Conservation (phyloP, 2,888 invertebrate genomes). For the Brenthis daphne region DNA sequence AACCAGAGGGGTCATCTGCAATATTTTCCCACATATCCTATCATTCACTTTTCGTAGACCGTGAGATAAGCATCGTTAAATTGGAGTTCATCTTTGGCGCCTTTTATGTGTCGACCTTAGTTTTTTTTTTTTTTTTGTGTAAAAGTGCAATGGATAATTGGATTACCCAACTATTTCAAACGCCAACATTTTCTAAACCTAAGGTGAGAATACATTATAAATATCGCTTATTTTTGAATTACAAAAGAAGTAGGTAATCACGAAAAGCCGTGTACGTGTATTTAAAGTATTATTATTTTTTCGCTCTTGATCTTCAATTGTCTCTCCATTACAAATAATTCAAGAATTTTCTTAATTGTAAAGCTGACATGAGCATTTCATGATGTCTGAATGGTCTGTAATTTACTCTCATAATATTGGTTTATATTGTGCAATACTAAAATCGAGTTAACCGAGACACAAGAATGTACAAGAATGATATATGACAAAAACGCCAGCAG, state of each 20-base stretch:
- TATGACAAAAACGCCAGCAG: slow-evolving; percentile 70
- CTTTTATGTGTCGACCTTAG: slow-evolving; percentile 17
- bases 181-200: slow-evolving; percentile 64
- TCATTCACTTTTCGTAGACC: slow-evolving; percentile 65
- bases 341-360: too few relatives aligned
- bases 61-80: slow-evolving; percentile 62
- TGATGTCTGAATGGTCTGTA: background rate
- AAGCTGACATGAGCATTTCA: background rate
- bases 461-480: slow-evolving; percentile 59
- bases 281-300: too few relatives aligned
- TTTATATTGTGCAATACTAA: slow-evolving; percentile 15
- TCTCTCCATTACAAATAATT: too few relatives aligned
- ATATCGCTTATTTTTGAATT: slow-evolving; percentile 8
- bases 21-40: slow-evolving; percentile 64
- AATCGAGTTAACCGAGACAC: slow-evolving; percentile 24
- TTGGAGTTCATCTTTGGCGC: slow-evolving; percentile 22
- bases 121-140: slow-evolving; percentile 18
- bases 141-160: slow-evolving; percentile 68
- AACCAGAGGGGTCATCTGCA: slow-evolving; percentile 68
- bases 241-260: too few relatives aligned
- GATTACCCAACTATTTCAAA: slow-evolving; percentile 76
- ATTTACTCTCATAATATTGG: slow-evolving; percentile 10
- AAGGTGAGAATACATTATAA: slow-evolving; percentile 56
- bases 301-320: too few relatives aligned
- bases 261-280: too few relatives aligned